phyloP scores from a whole-genome alignment of 2,888 invertebrate genomes.

The Bellardia pandia region DNA sequence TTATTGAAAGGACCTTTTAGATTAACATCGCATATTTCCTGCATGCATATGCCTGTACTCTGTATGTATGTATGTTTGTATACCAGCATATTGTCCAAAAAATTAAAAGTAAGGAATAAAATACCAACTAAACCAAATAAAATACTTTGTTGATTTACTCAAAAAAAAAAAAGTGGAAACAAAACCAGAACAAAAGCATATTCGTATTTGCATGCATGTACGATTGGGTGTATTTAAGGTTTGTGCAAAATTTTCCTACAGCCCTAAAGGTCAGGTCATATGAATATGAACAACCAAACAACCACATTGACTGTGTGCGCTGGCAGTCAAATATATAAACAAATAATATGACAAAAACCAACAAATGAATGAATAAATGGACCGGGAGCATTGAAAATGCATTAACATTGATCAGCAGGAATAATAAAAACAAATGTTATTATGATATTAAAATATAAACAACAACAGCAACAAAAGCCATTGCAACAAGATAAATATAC shows the following conservation, averaged over 20 bases:
- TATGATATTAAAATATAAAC: slow-evolving; percentile 56
- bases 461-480: background rate
- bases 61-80: background rate
- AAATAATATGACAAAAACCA: slow-evolving; percentile 48
- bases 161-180: slow-evolving; percentile 42
- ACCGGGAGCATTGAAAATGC: slow-evolving; percentile 69
- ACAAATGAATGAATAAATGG: slow-evolving; percentile 35
- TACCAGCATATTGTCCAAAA: slow-evolving; percentile 9
- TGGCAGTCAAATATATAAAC: slow-evolving; percentile 49
- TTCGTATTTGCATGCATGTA: background rate
- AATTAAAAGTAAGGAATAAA: slow-evolving; percentile 38
- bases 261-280: slow-evolving; percentile 50
- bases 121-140: slow-evolving; percentile 33
- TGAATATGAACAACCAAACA: slow-evolving; percentile 27
- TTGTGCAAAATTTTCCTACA: slow-evolving; percentile 44
- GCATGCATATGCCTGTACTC: background rate
- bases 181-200: slow-evolving; percentile 9
- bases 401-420: slow-evolving; percentile 59
- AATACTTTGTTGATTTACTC: slow-evolving; percentile 57
- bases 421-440: slow-evolving; percentile 62
- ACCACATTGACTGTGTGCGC: background rate
- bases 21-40: background rate
- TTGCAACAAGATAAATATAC: slow-evolving; percentile 20
- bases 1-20: background rate
- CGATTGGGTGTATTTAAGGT: slow-evolving; percentile 17